Evolutionary conservation across 2,113 vertebrate species (phyloP).

Genomic region (Rhabdomys dilectus): DNA sequence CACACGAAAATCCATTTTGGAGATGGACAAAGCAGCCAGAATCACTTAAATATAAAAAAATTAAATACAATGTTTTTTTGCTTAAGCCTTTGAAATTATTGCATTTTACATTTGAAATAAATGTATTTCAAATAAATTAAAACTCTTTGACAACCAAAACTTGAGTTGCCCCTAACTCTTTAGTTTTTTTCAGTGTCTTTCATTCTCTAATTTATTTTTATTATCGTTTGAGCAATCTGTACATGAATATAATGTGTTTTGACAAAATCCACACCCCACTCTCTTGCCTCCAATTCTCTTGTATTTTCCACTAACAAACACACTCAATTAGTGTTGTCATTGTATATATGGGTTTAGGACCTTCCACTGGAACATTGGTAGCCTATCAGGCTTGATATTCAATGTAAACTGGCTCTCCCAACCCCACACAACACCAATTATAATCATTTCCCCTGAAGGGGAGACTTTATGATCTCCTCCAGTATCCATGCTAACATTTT

Average conservation of each 20-base stretch:
- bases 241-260: neutral
- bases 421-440: no score
- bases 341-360: neutral
- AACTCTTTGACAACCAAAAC: neutral
- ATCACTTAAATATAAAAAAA: neutral
- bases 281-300: neutral
- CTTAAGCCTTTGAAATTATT: neutral
- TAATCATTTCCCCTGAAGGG: neutral
- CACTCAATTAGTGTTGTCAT: no score
- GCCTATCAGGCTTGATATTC: neutral
- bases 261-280: neutral
- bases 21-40: neutral
- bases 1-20: neutral
- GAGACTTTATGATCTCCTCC: neutral
- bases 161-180: neutral
- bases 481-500: neutral
- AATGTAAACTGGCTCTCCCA: neutral
- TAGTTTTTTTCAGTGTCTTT: neutral
- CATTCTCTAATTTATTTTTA: neutral
- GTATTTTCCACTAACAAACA: neutral
- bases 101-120: neutral
- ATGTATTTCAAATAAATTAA: constrained; percentile 26
- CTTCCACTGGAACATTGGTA: neutral
- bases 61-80: neutral
- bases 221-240: neutral